Evolutionary conservation across 1,140 invertebrate genomes (phyloP).

Genomic region (Prorops nasuta): DNA sequence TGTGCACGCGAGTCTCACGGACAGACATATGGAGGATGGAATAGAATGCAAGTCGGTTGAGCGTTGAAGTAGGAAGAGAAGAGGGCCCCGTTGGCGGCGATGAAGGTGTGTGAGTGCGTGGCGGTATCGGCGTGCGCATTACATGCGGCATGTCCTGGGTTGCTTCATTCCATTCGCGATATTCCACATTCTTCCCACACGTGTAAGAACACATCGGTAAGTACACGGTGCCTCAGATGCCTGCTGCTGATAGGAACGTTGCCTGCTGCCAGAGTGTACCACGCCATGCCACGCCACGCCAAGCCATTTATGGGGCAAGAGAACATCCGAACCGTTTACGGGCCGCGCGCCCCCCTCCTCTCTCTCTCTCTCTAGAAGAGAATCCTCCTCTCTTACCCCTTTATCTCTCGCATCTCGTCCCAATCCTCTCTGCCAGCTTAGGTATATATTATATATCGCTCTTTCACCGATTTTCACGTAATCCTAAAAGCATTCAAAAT

Average conservation of each 20-base stretch:
- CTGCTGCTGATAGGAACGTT: slow-evolving; percentile 42
- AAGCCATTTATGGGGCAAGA: slow-evolving; percentile 46
- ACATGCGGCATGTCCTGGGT: slow-evolving; percentile 31
- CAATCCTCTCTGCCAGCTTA: neutral
- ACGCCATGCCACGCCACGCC: slow-evolving; percentile 20
- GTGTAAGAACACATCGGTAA: slow-evolving; percentile 45
- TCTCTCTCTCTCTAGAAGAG: neutral
- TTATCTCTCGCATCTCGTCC: too few relatives aligned
- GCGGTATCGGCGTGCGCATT: neutral
- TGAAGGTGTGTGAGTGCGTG: slow-evolving; percentile 1
- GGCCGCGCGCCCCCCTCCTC: slow-evolving; percentile 16
- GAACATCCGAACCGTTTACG: slow-evolving; percentile 48
- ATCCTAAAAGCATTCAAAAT: too few relatives aligned
- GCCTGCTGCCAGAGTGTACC: slow-evolving; percentile 3
- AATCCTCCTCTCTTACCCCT: too few relatives aligned
- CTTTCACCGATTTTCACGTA: too few relatives aligned
- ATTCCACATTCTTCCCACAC: slow-evolving; percentile 56
- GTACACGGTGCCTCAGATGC: slow-evolving; percentile 41
- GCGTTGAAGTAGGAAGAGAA: too few relatives aligned
- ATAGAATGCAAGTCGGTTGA: too few relatives aligned
- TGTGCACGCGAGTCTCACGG: too few relatives aligned
- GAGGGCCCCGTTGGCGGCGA: too few relatives aligned
- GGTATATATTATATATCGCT: neutral
- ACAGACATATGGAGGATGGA: too few relatives aligned
- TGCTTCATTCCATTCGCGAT: slow-evolving; percentile 51